Conservation (phyloP, 2,888 invertebrate genomes). For the Zaprionus obscuricornis region DNA sequence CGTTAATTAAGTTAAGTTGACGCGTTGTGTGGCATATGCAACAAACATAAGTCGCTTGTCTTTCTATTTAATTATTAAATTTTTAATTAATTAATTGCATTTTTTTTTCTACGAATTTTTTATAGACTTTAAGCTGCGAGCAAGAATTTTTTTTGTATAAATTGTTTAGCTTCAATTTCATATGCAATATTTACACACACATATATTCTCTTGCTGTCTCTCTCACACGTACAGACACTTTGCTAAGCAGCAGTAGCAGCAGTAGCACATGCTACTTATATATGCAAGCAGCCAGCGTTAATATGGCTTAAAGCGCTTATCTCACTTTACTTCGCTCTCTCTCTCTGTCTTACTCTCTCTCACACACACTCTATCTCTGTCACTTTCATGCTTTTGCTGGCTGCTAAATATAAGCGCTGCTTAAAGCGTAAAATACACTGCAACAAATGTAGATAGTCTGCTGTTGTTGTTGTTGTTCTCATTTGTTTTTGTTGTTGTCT, state of each 20-base stretch:
- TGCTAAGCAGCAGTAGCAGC: no score
- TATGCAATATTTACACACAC: no score
- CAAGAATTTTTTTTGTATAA: no score
- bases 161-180: no score
- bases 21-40: no score
- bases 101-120: no score
- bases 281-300: conserved; percentile 44
- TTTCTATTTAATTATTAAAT: no score
- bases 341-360: neutral
- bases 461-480: conserved; percentile 48
- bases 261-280: conserved; percentile 31
- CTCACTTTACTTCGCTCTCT: conserved; percentile 48
- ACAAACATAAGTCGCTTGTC: no score
- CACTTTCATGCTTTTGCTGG: conserved; percentile 19
- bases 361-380: neutral
- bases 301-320: conserved; percentile 73
- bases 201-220: conserved; percentile 12
- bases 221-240: neutral
- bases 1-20: no score
- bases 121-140: no score
- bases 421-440: conserved; percentile 35
- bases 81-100: no score
- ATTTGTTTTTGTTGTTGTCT: conserved; percentile 58
- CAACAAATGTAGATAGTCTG: conserved; percentile 54
- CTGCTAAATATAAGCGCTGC: conserved; percentile 22